Evolutionary conservation across 2,888 invertebrate genomes (phyloP), one percentile per base, ranked within the genome.

Genomic region (Lepidocyrtinus sp.): DNA sequence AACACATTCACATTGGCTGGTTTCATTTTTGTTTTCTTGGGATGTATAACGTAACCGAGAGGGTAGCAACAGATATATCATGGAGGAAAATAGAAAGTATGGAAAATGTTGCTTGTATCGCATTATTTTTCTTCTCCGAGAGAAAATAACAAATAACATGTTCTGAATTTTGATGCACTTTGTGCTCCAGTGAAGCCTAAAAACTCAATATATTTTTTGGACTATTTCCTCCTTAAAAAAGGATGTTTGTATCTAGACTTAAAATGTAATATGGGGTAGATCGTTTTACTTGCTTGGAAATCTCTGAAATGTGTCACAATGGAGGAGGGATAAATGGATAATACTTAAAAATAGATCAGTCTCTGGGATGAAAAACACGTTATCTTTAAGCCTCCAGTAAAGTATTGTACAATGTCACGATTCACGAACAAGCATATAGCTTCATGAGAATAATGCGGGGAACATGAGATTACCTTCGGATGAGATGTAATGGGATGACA

Each of bases 91-190:
- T 9, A 15, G 46, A 15, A 45, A 12, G 9, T 15, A 12, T 9
- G 59, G 59, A 59, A 59, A 19, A 59, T 9, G 59, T 59, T n/a
- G 21, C 17, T 19, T 17, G 21, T 3, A 17, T n/a, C 7, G 59
- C 21, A 59, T 19, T 19, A n/a, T 59, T 19, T 59, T 59, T 59
- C n/a, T 9, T 12, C 9, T 9, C 15, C 9, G 46, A 15, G n/a
- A n/a, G n/a, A n/a, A n/a, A n/a, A n/a, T n/a, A n/a, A 59, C 5
- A 59, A 3, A 59, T 9, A 63, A 62, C 75, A 22, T 75, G 75
- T 22, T 46, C 69, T 69, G 75, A 75, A 75, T 69, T 62, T 68
- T 68, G 46, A 75, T 75, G 75, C 75, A 46, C 26, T 24, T 63
- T 36, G 36, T 27, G 22, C 25, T 36, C 36, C 12, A 36, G 5